Base-by-base conservation (phyloP, 2,797 vertebrate species). In the Macroramphosus scolopax region DNA sequence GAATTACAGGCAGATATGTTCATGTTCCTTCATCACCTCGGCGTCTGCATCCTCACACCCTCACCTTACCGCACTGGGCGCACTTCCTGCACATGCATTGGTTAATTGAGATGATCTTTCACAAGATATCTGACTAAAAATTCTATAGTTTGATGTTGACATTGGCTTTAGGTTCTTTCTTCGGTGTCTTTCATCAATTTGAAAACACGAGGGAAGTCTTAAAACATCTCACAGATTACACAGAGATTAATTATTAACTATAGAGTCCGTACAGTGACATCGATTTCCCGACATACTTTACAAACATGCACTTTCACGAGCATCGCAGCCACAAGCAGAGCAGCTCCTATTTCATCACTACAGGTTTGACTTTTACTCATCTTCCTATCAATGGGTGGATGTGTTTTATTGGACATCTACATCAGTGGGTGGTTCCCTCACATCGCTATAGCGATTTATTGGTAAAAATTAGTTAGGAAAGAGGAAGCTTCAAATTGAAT, bases 401-500 rank as follows among this genome's bases (percentile, higher is more conserved):
- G 44, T 54, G 33, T 69, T 52, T 68, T 62, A 58, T 59, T 34
- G 58, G 61, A 40, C 35, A 63, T 78, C 67, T 42, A 52, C 40
- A 63, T 40, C 54, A 18, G 63, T 43, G 31, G 26, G 45, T 74
- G 72, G 80, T 73, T 74, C 63, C 69, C 80, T 75, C 61, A 67
- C 80, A 77, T 72, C 69, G 47, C 47, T 57, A 60, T n/a, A n/a
- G n/a, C n/a, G n/a, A n/a, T n/a, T n/a, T n/a, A n/a, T n/a, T n/a
- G n/a, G n/a, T n/a, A n/a, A 79, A 78, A 53, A 74, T 44, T 47
- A 57, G 61, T 72, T 65, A 51, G 25, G 66, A 74, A 74, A 36
- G 51, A 68, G 30, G 59, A 73, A 66, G 60, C 45, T 62, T 73
- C 12, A 77, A 86, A 75, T n/a, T 52, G 42, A 84, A 81, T 84